Percentiles rank a stretch among this genome's conserved stretches.
These are phyloP conservation scores for Pterobdella sp. DNA, from an alignment of 2,888 invertebrate genomes.

Conservation along the genomic window DNA sequence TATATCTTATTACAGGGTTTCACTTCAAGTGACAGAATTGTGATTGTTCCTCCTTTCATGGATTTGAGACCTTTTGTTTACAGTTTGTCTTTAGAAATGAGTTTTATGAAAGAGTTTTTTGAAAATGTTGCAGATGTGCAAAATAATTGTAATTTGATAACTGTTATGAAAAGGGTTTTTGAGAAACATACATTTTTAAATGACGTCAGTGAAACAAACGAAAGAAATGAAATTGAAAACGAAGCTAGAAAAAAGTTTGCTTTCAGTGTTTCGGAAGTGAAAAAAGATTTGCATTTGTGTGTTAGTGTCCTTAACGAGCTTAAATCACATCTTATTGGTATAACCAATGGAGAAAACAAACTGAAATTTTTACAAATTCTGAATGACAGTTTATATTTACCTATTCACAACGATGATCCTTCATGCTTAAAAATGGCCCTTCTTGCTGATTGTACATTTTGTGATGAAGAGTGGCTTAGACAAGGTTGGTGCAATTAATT, in stretches of 20 bases:
- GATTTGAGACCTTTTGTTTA: constrained; percentile 39
- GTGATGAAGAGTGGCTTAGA: constrained; percentile 39
- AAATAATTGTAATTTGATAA: constrained; percentile 31
- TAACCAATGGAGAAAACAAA: constrained; percentile 9
- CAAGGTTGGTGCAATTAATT: constrained; percentile 29
- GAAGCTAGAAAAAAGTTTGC: neutral
- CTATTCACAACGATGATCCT: constrained; percentile 29
- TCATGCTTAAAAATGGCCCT: constrained; percentile 33
- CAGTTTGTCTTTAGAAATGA: constrained; percentile 37
- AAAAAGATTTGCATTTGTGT: constrained; percentile 37
- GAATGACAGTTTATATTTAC: constrained; percentile 33
- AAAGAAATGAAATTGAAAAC: neutral
- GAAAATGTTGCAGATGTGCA: constrained; percentile 30
- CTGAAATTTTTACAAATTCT: constrained; percentile 19
- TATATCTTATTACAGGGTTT: constrained; percentile 34
- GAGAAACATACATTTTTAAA: constrained; percentile 33
- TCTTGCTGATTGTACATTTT: constrained; percentile 40
- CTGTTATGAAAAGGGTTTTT: constrained; percentile 34
- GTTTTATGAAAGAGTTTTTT: constrained; percentile 32
- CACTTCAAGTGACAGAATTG: constrained; percentile 31
- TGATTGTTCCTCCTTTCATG: constrained; percentile 37
- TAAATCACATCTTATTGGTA: constrained; percentile 31
- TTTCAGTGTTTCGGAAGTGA: constrained; percentile 30
- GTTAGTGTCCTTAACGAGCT: constrained; percentile 39
- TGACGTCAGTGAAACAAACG: neutral